phyloP scores from a whole-genome alignment of 1,140 invertebrate genomes.

The Drosophila watanabei region DNA sequence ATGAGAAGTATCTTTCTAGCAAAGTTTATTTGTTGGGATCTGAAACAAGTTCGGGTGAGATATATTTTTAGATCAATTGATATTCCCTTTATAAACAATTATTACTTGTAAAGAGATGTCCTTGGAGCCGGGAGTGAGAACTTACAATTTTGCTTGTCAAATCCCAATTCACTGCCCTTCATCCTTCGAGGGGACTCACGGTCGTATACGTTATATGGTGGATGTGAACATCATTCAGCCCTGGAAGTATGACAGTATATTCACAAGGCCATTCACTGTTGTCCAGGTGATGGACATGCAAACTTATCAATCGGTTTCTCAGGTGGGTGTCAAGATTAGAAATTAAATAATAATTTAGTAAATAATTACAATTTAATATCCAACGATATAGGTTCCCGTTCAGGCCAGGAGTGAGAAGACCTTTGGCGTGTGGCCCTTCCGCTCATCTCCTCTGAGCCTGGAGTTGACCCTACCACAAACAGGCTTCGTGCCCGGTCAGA shows the following conservation, averaged over 20 bases:
- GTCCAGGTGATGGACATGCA: conserved; percentile 90
- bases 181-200: conserved; percentile 90
- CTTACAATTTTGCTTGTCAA: conserved; percentile 87
- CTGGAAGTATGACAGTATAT: conserved; percentile 91
- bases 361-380: neutral
- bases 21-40: conserved; percentile 64
- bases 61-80: neutral
- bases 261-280: conserved; percentile 90
- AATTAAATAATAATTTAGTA: neutral
- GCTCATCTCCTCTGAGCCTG: conserved; percentile 60
- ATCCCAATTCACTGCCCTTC: conserved; percentile 88
- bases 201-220: conserved; percentile 89
- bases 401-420: conserved; percentile 61
- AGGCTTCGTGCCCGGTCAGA: conserved; percentile 76
- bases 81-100: neutral
- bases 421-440: conserved; percentile 74
- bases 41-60: conserved; percentile 33
- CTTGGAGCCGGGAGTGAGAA: conserved; percentile 86
- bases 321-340: conserved; percentile 23
- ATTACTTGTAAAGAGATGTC: conserved; percentile 21
- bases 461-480: conserved; percentile 66
- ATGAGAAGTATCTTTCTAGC: conserved; percentile 74
- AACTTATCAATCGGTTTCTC: conserved; percentile 79
- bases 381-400: conserved; percentile 20
- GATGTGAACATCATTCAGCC: conserved; percentile 89